These are phyloP conservation scores for Sitta europaea DNA, from an alignment of 2,113 vertebrate genomes.

Conservation along the genomic window DNA sequence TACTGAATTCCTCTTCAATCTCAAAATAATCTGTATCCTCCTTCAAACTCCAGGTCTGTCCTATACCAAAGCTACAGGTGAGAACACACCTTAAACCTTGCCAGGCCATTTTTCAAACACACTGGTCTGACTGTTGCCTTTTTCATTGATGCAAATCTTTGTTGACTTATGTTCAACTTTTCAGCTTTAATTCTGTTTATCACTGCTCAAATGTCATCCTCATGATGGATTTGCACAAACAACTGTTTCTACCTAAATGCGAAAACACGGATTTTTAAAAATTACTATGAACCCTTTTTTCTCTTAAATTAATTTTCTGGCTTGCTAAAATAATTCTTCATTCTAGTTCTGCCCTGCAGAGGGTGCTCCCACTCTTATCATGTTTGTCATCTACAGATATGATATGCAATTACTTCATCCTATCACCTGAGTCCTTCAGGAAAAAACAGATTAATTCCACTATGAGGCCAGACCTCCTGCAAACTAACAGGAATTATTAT, in stretches of 20 bases:
- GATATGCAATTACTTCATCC: background rate
- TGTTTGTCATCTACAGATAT: background rate
- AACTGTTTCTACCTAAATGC: background rate
- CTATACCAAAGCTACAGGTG: background rate
- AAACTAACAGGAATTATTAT: background rate
- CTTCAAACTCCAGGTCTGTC: background rate
- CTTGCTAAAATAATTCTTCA: background rate
- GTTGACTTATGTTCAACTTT: background rate
- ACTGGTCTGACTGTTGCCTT: background rate
- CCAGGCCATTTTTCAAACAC: background rate
- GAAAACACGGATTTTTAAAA: rapidly evolving
- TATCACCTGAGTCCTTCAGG: background rate
- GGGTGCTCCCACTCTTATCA: background rate
- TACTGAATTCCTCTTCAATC: background rate
- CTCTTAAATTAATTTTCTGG: background rate
- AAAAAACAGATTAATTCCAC: background rate
- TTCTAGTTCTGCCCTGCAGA: background rate
- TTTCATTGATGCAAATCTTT: background rate
- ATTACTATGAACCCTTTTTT: background rate
- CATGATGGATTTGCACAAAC: background rate
- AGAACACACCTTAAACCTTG: background rate
- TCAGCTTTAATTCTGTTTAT: background rate
- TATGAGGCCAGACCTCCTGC: background rate
- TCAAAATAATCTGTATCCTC: background rate
- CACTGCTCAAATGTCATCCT: background rate